phyloP scores from a whole-genome alignment of 2,113 vertebrate genomes.

The Passer domesticus region DNA sequence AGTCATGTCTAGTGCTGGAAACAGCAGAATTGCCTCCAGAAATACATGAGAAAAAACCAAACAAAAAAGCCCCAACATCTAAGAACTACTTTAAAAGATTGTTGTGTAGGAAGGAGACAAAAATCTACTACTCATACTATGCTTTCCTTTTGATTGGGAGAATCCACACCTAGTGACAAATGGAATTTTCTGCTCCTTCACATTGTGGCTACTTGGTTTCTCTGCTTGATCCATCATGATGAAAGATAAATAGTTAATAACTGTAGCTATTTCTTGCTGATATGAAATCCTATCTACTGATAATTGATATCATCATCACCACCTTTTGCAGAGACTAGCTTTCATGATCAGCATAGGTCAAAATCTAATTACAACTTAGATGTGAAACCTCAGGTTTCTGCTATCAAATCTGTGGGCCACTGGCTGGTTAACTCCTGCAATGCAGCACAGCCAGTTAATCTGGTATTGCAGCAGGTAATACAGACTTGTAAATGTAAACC shows the following conservation, averaged over 20 bases:
- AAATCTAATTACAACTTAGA: background rate
- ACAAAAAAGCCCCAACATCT: background rate
- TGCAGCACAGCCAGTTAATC: slow-evolving; percentile 47
- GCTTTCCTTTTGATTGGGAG: background rate
- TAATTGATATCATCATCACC: background rate
- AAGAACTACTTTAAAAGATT: background rate
- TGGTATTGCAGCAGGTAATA: slow-evolving; percentile 3
- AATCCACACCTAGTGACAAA: background rate
- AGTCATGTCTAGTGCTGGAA: background rate
- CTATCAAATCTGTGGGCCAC: background rate
- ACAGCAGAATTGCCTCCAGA: background rate
- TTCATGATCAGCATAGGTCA: background rate
- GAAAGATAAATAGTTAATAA: background rate
- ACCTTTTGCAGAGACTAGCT: background rate
- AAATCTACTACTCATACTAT: background rate
- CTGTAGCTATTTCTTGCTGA: background rate
- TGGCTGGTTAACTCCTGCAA: background rate
- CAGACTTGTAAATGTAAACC: background rate
- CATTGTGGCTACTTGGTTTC: background rate
- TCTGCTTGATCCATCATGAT: background rate
- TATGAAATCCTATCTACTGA: background rate
- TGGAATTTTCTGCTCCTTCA: background rate
- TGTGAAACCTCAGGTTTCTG: background rate
- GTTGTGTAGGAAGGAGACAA: background rate
- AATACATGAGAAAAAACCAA: background rate